A percentile compares a stretch with the other conserved stretches of the same genome.
phyloP scores from a whole-genome alignment of 2,888 invertebrate species.

The Stomorhina lunata region DNA sequence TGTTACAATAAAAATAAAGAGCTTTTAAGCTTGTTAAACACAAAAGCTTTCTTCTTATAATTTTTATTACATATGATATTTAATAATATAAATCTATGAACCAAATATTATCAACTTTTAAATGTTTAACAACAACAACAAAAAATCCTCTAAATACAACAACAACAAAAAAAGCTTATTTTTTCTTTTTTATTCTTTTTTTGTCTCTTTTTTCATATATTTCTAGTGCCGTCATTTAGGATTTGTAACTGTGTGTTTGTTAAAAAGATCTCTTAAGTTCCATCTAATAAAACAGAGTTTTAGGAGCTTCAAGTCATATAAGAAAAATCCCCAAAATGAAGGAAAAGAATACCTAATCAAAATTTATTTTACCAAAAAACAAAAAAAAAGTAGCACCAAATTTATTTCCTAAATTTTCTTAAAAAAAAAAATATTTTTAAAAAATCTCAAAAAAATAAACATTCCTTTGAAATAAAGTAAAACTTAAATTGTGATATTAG shows the following conservation, averaged over 20 bases:
- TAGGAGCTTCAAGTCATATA: conserved; percentile 50
- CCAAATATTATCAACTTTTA: background rate
- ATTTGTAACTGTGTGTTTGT: conserved; percentile 77
- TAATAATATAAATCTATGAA: conserved; percentile 12
- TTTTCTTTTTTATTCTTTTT: conserved; percentile 64
- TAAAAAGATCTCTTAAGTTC: conserved; percentile 69
- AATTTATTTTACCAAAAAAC: too few relatives aligned
- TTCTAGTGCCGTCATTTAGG: conserved; percentile 81
- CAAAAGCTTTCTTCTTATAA: conserved; percentile 50
- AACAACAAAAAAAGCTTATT: conserved; percentile 60
- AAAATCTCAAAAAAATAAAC: conserved; percentile 36
- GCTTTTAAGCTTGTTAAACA: conserved; percentile 62
- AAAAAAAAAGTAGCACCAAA: conserved; percentile 60
- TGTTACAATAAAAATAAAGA: conserved; percentile 22
- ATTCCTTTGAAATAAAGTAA: conserved; percentile 53
- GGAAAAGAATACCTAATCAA: background rate
- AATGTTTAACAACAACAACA: background rate
- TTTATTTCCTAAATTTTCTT: conserved; percentile 43
- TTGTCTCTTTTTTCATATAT: conserved; percentile 74
- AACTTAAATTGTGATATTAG: conserved; percentile 64
- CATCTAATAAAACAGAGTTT: conserved; percentile 68
- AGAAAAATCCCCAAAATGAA: background rate
- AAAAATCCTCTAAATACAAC: conserved; percentile 19
- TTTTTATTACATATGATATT: conserved; percentile 12
- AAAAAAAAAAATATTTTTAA: background rate